Percentiles rank a stretch among this genome's conserved stretches.
Conservation (phyloP, 1,140 invertebrate species). For the Sinonovacula constricta region DNA sequence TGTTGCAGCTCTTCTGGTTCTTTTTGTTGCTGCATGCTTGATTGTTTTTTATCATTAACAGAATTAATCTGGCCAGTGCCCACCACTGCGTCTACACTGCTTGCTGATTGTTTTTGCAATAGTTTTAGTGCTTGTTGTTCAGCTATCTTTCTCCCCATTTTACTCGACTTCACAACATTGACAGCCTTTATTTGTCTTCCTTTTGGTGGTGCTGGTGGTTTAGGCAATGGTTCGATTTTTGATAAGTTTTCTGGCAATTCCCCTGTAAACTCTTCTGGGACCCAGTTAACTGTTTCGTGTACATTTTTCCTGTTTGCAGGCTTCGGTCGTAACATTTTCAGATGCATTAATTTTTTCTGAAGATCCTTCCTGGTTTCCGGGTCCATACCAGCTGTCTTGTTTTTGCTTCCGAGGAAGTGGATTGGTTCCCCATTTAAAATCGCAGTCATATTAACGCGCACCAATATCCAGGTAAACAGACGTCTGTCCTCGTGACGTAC, state of each 20-base stretch:
- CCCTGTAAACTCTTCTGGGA: constrained; percentile 32
- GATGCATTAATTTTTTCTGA: neutral
- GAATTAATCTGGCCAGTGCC: too few relatives aligned
- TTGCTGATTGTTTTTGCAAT: too few relatives aligned
- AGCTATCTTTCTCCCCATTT: too few relatives aligned
- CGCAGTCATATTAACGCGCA: constrained; percentile 27
- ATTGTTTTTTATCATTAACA: too few relatives aligned
- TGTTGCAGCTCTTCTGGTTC: too few relatives aligned
- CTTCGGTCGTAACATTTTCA: neutral
- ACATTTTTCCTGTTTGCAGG: neutral
- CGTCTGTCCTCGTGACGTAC: constrained; percentile 8
- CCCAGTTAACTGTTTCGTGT: constrained; percentile 14
- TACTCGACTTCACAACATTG: too few relatives aligned
- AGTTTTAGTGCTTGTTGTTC: too few relatives aligned
- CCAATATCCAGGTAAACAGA: constrained; percentile 39
- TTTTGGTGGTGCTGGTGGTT: too few relatives aligned
- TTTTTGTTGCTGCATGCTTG: too few relatives aligned
- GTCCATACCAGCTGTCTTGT: neutral
- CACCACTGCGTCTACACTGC: too few relatives aligned
- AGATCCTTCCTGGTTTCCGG: neutral
- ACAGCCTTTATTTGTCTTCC: too few relatives aligned
- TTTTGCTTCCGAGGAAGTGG: neutral
- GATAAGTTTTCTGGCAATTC: constrained; percentile 28
- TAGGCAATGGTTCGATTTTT: too few relatives aligned
- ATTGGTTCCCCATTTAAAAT: constrained; percentile 16